phyloP scores from a whole-genome alignment of 2,797 vertebrate genomes.

The Limnodromus scolopaceus region DNA sequence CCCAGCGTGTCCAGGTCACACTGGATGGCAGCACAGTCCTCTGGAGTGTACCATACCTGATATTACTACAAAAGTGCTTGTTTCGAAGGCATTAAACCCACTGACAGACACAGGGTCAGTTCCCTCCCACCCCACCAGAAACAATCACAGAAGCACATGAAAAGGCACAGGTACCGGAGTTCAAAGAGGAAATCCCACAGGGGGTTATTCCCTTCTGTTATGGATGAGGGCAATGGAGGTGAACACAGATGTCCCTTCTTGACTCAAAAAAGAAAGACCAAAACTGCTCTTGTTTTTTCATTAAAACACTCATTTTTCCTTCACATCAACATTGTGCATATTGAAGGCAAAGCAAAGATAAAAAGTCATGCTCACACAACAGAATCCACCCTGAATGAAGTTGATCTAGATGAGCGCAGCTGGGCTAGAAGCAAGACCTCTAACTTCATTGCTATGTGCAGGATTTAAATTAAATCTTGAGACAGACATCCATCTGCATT shows the following conservation, averaged over 20 bases:
- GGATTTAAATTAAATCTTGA: background rate
- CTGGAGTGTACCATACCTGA: too few species aligned
- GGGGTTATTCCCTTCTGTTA: too few species aligned
- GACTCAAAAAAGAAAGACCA: background rate
- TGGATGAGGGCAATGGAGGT: background rate
- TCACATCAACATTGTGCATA: rapidly evolving
- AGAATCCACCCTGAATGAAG: background rate
- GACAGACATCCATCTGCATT: background rate
- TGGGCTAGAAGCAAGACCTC: background rate
- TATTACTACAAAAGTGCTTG: background rate
- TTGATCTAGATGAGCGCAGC: background rate
- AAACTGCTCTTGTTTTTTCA: background rate
- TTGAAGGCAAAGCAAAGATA: background rate
- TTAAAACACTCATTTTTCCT: background rate
- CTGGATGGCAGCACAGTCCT: too few species aligned
- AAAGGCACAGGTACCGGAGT: background rate
- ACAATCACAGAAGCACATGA: background rate
- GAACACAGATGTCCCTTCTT: background rate
- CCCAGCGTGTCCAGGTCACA: too few species aligned
- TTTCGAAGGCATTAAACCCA: background rate
- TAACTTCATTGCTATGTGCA: background rate
- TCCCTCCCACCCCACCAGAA: rapidly evolving
- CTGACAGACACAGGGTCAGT: background rate
- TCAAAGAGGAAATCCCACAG: background rate
- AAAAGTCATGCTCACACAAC: background rate